These are phyloP conservation scores for Phaethon lepturus DNA, from an alignment of 2,113 vertebrate species.

Conservation along the genomic window DNA sequence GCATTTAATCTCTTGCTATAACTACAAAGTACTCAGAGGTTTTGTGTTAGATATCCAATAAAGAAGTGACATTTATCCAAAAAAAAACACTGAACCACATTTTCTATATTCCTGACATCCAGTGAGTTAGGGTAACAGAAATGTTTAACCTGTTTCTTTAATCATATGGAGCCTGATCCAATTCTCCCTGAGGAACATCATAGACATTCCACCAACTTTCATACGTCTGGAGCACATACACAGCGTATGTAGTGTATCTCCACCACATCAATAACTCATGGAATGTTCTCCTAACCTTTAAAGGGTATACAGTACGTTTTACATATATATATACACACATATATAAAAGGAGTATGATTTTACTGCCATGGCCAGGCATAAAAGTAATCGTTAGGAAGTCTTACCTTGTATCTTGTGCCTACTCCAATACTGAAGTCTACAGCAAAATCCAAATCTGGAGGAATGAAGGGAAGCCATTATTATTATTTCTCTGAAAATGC, in stretches of 20 bases:
- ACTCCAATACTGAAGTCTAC: neutral
- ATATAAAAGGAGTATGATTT: neutral
- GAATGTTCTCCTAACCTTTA: slow-evolving; percentile 3
- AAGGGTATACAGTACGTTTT: neutral
- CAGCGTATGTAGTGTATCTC: neutral
- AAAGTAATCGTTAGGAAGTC: slow-evolving; percentile 36
- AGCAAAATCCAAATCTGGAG: slow-evolving; percentile 19
- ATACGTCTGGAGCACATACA: neutral
- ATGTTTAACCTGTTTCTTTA: neutral
- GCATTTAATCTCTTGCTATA: neutral
- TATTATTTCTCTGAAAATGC: slow-evolving; percentile 38
- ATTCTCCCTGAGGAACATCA: neutral
- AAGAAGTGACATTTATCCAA: neutral
- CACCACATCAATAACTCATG: neutral
- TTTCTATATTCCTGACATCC: neutral
- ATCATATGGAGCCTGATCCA: neutral
- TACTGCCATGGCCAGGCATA: slow-evolving; percentile 24
- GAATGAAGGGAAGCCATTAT: slow-evolving; percentile 34
- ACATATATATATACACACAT: accelerated
- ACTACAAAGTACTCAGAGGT: neutral
- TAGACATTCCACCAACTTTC: neutral
- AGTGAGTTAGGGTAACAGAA: neutral
- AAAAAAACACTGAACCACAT: neutral
- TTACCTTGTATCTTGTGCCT: slow-evolving; percentile 25
- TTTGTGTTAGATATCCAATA: neutral